Conservation (phyloP, 1,140 invertebrate species). For the Zaprionus lachaisei region DNA sequence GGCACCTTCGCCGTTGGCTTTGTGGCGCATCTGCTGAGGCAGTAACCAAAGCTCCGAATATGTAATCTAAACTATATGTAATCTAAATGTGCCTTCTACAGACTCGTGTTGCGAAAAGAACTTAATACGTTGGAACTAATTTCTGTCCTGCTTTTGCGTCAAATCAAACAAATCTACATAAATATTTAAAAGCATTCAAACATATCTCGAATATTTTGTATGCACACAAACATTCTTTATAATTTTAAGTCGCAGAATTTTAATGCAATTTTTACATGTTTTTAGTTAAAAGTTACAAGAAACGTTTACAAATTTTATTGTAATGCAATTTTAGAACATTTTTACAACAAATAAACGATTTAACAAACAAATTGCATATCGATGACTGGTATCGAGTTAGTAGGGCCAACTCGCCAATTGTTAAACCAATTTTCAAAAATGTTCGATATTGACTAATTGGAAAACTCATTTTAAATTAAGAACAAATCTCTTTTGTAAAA, state of each 20-base stretch:
- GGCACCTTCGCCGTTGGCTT: slow-evolving; percentile 98
- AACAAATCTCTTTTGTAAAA: neutral
- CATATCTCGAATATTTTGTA: slow-evolving; percentile 9
- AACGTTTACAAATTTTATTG: slow-evolving; percentile 65
- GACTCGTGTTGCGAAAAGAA: slow-evolving; percentile 29
- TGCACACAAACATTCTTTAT: slow-evolving; percentile 36
- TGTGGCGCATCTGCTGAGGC: slow-evolving; percentile 87
- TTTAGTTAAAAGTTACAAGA: slow-evolving; percentile 44
- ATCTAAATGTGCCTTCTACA: slow-evolving; percentile 64
- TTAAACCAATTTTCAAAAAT: neutral
- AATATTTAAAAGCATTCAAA: slow-evolving; percentile 2
- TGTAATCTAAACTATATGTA: slow-evolving; percentile 26
- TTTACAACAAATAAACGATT: slow-evolving; percentile 53
- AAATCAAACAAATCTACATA: slow-evolving; percentile 5
- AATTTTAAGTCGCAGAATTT: slow-evolving; percentile 36
- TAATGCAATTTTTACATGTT: slow-evolving; percentile 44
- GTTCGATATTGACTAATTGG: neutral
- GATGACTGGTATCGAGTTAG: neutral
- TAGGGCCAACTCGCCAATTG: neutral
- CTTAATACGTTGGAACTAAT: slow-evolving; percentile 48
- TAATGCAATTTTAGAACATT: slow-evolving; percentile 56
- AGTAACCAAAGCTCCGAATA: slow-evolving; percentile 23
- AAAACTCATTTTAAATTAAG: neutral
- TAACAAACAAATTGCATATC: slow-evolving; percentile 22
- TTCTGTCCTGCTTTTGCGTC: slow-evolving; percentile 49